A percentile compares a stretch with the other conserved stretches of the same genome.
These are phyloP conservation scores for Melanotaenia boesemani DNA, from an alignment of 2,797 vertebrate species.

Conservation along the genomic window DNA sequence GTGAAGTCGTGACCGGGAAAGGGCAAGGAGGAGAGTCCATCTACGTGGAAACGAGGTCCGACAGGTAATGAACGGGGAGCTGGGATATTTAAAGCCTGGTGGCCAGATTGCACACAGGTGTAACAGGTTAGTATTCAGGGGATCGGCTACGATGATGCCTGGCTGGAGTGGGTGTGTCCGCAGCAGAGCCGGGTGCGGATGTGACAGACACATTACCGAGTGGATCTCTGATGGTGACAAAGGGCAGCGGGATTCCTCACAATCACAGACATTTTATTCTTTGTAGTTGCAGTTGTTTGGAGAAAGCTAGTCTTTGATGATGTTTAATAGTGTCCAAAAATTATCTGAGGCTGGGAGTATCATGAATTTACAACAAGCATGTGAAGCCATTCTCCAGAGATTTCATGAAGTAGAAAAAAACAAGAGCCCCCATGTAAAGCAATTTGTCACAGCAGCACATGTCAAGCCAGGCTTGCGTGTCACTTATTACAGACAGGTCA, in stretches of 20 bases:
- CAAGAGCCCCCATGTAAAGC: slow-evolving; percentile 72
- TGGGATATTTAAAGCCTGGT: too few relatives aligned
- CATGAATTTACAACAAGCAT: slow-evolving; percentile 35
- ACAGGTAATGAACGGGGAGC: too few relatives aligned
- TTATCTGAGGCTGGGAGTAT: slow-evolving; percentile 30
- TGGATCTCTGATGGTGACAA: slow-evolving; percentile 47
- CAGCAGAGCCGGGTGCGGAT: too few relatives aligned
- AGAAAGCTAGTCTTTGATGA: slow-evolving; percentile 22
- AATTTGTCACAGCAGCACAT: slow-evolving; percentile 81
- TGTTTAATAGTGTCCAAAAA: slow-evolving; percentile 20
- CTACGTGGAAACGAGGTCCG: too few relatives aligned
- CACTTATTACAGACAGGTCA: slow-evolving; percentile 79
- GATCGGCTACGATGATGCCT: too few relatives aligned
- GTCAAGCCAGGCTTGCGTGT: slow-evolving; percentile 72
- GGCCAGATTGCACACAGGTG: too few relatives aligned
- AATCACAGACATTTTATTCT: slow-evolving; percentile 38
- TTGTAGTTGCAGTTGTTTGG: slow-evolving; percentile 37
- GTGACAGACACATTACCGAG: slow-evolving; percentile 45
- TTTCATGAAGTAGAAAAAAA: slow-evolving; percentile 52
- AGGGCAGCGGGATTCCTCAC: slow-evolving; percentile 36
- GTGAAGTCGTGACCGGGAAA: too few relatives aligned
- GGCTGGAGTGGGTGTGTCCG: too few relatives aligned
- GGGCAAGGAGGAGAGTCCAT: too few relatives aligned
- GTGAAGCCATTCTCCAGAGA: slow-evolving; percentile 37
- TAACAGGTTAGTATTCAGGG: too few relatives aligned